Evolutionary conservation across 1,140 invertebrate genomes (phyloP), one percentile per base, ranked within the genome.

Genomic region (Drosophila erecta): DNA sequence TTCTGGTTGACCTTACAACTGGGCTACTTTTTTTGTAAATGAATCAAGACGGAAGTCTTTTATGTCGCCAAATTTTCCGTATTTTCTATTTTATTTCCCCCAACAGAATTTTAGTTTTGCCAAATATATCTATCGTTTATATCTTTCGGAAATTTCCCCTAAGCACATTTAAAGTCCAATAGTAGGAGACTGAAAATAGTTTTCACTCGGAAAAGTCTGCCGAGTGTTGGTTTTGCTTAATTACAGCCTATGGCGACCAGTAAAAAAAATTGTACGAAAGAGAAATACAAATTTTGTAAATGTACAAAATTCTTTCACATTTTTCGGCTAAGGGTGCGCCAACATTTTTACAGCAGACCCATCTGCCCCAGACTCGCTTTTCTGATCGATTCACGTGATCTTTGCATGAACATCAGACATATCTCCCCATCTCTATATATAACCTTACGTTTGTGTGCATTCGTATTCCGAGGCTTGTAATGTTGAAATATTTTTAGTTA

Each of bases 401-500:
- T 33, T 38, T 51, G 76, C 84, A 79, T 89, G 83, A 62, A 43
- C 75, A 72, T 46, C 44, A 40, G 58, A 64, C 69, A 73, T 46
- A 41, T 62, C 54, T 59, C 51, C 69, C 46, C 67, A 47, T 49
- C 67, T 17, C 22, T 71, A 65, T 70, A 76, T 76, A 72, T 44
- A 73, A 40, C 51, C 58, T 67, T 43, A 58, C 50, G 41, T 30
- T 30, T 73, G 50, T 62, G 58, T 73, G 35, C 57, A 35, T 64
- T 37, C 49, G 58, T 37, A 37, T 67, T 33, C 17, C 50, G 50
- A 55, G 12, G 43, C 50, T 47, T 76, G 74, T 77, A 59, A 49
- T 85, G 76, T 79, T 76, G 65, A 84, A 84, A 86, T 78, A 78
- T 81, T 54, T 67, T 56, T 55, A 58, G 44, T 70, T 67, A 69